phyloP scores from a whole-genome alignment of 2,113 vertebrate species.

The Leucosticte australis region DNA sequence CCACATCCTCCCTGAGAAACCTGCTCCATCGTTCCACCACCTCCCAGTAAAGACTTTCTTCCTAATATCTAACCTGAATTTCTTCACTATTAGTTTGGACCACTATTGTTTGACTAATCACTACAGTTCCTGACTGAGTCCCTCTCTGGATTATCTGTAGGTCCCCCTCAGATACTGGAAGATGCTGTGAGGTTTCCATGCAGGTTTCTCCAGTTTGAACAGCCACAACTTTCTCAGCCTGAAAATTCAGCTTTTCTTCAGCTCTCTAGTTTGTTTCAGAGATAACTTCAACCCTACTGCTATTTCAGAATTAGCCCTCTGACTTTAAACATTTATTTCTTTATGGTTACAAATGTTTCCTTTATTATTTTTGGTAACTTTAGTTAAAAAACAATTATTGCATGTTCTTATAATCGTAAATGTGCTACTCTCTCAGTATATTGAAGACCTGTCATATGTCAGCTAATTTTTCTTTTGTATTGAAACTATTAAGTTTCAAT shows the following conservation, averaged over 20 bases:
- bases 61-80: neutral
- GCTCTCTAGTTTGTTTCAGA: neutral
- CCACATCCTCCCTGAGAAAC: neutral
- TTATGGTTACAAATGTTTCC: neutral
- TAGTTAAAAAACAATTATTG: fast-evolving
- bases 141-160: neutral
- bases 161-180: neutral
- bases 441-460: neutral
- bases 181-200: neutral
- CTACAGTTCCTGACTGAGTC: neutral
- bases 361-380: neutral
- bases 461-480: neutral
- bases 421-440: neutral
- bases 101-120: neutral
- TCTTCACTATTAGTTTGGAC: neutral
- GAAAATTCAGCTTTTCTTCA: neutral
- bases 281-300: neutral
- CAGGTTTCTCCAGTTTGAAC: neutral
- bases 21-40: neutral
- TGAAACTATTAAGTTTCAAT: neutral
- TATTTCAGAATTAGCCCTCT: neutral
- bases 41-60: neutral
- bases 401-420: neutral
- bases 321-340: neutral
- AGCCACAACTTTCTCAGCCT: neutral